Percentiles rank a stretch among this genome's conserved stretches.
phyloP scores from a whole-genome alignment of 1,140 invertebrate genomes.

The Drosophila paulistorum region DNA sequence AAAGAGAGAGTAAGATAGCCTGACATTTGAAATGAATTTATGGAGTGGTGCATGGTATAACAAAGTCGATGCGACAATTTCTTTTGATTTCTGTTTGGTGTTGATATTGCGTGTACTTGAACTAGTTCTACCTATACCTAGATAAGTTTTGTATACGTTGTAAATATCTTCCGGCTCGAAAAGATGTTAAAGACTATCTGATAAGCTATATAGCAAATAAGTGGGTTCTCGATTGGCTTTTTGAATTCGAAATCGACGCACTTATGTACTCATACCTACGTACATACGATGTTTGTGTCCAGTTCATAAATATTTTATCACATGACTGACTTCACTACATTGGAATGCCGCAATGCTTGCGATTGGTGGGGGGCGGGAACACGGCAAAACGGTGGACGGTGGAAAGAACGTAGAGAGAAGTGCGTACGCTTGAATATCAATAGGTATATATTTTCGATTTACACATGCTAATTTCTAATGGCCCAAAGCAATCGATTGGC shows the following conservation, averaged over 20 bases:
- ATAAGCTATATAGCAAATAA: constrained; percentile 13
- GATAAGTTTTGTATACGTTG: not conserved
- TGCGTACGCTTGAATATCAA: constrained; percentile 53
- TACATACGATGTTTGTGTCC: constrained; percentile 11
- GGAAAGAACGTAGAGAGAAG: constrained; percentile 36
- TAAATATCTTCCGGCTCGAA: constrained; percentile 28
- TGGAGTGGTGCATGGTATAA: too few species aligned
- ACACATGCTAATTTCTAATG: constrained; percentile 41
- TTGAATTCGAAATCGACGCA: constrained; percentile 7
- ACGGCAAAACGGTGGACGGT: not conserved
- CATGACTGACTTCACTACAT: constrained; percentile 60
- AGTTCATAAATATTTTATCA: constrained; percentile 57
- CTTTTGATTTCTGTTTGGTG: not conserved
- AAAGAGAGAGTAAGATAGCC: too few species aligned
- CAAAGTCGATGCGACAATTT: too few species aligned
- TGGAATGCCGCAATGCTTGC: constrained; percentile 57
- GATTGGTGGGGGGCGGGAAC: not conserved
- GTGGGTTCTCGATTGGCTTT: not conserved
- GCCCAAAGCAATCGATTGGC: constrained; percentile 19
- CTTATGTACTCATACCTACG: not conserved
- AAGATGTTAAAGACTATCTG: constrained; percentile 3
- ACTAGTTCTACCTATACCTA: constrained; percentile 23
- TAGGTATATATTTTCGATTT: constrained; percentile 21
- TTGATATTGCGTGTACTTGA: constrained; percentile 54
- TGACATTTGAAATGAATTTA: too few species aligned